Conservation (phyloP, 2,113 vertebrate species). For the Picathartes gymnocephalus region DNA sequence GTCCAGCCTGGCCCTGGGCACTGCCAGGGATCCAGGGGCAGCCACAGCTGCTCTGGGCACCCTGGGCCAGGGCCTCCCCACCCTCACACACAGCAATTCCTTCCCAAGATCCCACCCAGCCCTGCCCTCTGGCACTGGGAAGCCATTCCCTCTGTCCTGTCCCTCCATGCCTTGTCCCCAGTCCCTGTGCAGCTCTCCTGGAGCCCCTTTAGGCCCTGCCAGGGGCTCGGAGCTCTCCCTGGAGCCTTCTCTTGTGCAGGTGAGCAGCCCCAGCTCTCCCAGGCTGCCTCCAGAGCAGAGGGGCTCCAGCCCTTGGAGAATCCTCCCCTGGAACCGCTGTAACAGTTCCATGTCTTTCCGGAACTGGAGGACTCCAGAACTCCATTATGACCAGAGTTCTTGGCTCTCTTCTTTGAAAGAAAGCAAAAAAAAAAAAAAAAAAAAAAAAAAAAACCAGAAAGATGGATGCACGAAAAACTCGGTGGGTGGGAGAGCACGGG, state of each 20-base stretch:
- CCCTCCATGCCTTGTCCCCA: background rate
- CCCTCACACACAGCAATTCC: rapidly evolving
- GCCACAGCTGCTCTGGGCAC: background rate
- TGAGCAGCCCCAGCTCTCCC: background rate
- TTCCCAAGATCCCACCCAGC: rapidly evolving
- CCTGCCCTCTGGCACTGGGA: background rate
- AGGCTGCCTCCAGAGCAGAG: background rate
- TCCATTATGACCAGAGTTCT: background rate
- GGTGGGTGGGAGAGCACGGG: background rate
- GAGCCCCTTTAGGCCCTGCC: background rate
- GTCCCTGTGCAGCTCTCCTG: background rate
- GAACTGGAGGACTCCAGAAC: background rate
- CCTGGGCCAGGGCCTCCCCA: background rate
- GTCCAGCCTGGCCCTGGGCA: rapidly evolving
- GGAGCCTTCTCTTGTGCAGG: background rate
- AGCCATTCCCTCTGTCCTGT: rapidly evolving
- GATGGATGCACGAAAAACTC: rapidly evolving
- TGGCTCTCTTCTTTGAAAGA: background rate
- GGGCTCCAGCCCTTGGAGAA: rapidly evolving
- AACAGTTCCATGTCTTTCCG: background rate
- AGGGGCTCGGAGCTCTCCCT: background rate
- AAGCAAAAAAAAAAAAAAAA: background rate
- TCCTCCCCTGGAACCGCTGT: rapidly evolving
- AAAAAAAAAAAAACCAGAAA: too few species aligned
- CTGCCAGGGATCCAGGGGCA: background rate